Conservation (phyloP, 2,797 vertebrate species). For the Pipistrellus kuhlii region DNA sequence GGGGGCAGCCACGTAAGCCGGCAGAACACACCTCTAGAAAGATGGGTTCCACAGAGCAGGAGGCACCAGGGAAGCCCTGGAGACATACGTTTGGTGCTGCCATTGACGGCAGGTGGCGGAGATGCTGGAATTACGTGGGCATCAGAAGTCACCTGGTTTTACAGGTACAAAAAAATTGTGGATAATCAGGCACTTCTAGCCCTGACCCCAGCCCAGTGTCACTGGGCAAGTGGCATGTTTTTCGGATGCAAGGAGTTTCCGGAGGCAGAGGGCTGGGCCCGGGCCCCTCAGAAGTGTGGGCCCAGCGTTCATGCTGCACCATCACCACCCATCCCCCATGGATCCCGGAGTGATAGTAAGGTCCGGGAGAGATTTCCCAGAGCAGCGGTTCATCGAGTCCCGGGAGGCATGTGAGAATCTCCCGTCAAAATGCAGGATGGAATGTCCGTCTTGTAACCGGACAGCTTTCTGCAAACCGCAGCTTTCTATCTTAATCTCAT, state of each 20-base stretch:
- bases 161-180: fast-evolving
- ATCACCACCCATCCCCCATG: background rate
- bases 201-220: background rate
- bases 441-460: background rate
- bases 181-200: fast-evolving
- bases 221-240: fast-evolving
- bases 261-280: too few species aligned
- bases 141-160: background rate
- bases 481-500: background rate
- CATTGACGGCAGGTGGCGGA: fast-evolving
- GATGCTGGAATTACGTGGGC: too few species aligned
- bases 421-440: background rate
- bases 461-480: background rate
- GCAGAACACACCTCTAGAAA: background rate
- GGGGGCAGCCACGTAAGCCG: fast-evolving
- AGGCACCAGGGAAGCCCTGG: background rate
- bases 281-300: background rate
- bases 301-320: background rate
- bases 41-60: fast-evolving
- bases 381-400: background rate
- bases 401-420: background rate
- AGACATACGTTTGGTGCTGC: fast-evolving
- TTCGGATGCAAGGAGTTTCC: background rate
- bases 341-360: fast-evolving
- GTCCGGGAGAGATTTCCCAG: background rate